Percentiles rank a stretch among this genome's conserved stretches.
Conservation (phyloP, 1,140 invertebrate genomes). For the Leptinotarsa lineolata region DNA sequence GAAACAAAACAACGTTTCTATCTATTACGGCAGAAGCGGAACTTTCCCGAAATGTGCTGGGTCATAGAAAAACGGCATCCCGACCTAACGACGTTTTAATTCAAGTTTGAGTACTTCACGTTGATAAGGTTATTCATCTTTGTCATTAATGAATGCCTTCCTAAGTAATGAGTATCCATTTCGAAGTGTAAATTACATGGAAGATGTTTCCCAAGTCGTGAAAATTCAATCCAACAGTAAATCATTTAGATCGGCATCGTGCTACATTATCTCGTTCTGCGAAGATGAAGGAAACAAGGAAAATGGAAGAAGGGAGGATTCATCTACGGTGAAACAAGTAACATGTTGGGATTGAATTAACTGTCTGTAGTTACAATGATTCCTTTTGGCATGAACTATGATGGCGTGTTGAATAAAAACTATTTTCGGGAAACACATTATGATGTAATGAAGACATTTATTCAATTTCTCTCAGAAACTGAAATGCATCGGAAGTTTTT, state of each 20-base stretch:
- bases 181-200: conserved; percentile 10
- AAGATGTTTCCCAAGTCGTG: conserved; percentile 16
- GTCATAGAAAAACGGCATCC: neutral
- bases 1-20: too few relatives aligned
- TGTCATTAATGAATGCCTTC: conserved; percentile 15
- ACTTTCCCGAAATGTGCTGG: neutral
- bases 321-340: neutral
- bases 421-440: too few relatives aligned
- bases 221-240: conserved; percentile 9
- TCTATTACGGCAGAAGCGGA: neutral
- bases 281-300: conserved; percentile 1
- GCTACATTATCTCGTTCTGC: neutral
- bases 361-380: too few relatives aligned
- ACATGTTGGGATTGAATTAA: too few relatives aligned
- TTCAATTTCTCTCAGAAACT: too few relatives aligned
- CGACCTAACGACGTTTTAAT: conserved; percentile 9
- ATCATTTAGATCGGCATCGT: conserved; percentile 16
- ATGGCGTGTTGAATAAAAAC: too few relatives aligned
- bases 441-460: too few relatives aligned
- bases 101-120: neutral
- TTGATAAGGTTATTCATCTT: conserved; percentile 15
- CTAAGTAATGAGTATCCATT: conserved; percentile 13
- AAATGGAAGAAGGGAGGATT: neutral
- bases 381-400: too few relatives aligned
- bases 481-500: too few relatives aligned